Percentiles rank a stretch among this genome's conserved stretches.
phyloP scores from a whole-genome alignment of 2,888 invertebrate genomes.

The Ectemnius lituratus region DNA sequence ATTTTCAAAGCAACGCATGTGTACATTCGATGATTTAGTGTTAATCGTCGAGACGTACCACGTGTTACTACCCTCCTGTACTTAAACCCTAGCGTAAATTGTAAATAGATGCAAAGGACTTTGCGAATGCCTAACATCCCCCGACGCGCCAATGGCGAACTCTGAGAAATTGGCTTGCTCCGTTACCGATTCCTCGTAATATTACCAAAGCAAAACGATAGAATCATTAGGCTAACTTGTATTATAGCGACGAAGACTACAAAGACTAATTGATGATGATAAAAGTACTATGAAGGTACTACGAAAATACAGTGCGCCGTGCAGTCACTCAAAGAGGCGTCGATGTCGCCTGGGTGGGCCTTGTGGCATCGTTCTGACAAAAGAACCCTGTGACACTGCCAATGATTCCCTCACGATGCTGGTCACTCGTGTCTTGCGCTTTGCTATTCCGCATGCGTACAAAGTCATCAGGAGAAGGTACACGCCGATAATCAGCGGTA shows the following conservation, averaged over 20 bases:
- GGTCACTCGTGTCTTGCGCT: neutral
- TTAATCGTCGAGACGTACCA: neutral
- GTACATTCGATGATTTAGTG: constrained; percentile 44
- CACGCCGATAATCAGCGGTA: constrained; percentile 53
- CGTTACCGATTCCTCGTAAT: no score
- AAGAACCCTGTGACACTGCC: constrained; percentile 11
- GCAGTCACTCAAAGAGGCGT: constrained; percentile 15
- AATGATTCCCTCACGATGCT: neutral
- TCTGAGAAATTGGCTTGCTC: no score
- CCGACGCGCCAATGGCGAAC: no score
- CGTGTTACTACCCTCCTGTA: neutral
- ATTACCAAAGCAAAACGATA: no score
- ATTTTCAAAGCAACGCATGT: constrained; percentile 16
- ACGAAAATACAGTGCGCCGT: neutral
- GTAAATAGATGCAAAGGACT: no score
- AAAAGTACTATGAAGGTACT: constrained; percentile 8
- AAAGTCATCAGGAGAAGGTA: constrained; percentile 40
- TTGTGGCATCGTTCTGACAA: neutral
- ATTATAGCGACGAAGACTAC: no score
- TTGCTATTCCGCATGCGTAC: constrained; percentile 15
- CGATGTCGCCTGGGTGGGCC: neutral
- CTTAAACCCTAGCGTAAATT: no score
- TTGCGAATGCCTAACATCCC: no score
- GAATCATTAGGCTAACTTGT: no score
- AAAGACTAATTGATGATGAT: no score